phyloP scores from a whole-genome alignment of 2,888 invertebrate genomes.

The Lycocerus yunnanus region DNA sequence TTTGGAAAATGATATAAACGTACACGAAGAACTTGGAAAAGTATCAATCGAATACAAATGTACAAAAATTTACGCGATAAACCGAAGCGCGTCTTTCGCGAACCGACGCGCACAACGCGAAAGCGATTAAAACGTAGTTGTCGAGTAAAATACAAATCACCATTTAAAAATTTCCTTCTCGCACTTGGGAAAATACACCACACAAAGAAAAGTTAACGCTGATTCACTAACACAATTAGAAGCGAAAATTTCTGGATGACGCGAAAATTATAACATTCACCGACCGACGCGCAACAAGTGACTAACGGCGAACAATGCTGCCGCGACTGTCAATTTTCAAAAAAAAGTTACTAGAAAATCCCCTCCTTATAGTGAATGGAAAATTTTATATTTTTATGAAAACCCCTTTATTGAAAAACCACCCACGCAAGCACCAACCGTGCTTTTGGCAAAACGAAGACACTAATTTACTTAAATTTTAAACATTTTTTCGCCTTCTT shows the following conservation, averaged over 20 bases:
- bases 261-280: accelerated
- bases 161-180: not conserved
- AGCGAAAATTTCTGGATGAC: not conserved
- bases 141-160: not conserved
- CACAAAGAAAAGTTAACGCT: not conserved
- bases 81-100: not conserved
- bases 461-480: too few relatives aligned
- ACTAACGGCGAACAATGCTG: not conserved
- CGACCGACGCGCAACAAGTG: not conserved
- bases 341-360: not conserved
- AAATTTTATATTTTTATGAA: too few relatives aligned
- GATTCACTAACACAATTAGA: not conserved
- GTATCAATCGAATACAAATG: not conserved
- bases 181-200: not conserved
- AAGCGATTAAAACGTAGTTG: not conserved
- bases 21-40: not conserved
- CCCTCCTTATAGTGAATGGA: too few relatives aligned
- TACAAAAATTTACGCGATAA: not conserved
- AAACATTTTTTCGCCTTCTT: too few relatives aligned
- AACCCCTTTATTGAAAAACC: too few relatives aligned
- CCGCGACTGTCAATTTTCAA: not conserved
- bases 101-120: not conserved
- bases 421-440: too few relatives aligned
- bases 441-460: too few relatives aligned
- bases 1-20: not conserved